These are phyloP conservation scores for Micrasema longulum DNA, from an alignment of 1,140 invertebrate genomes.

Conservation along the genomic window DNA sequence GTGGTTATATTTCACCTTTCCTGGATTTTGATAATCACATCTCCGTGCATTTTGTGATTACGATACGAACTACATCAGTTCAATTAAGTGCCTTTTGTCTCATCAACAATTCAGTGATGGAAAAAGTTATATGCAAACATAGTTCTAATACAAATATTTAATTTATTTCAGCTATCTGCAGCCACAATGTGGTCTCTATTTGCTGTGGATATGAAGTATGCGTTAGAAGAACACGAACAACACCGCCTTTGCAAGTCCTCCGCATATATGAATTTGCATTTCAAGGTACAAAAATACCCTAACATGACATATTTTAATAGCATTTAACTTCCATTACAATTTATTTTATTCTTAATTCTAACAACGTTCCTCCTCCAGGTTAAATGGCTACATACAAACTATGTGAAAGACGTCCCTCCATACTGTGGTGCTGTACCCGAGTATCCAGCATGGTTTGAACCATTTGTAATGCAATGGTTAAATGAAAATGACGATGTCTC, in stretches of 20 bases:
- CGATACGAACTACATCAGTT: too few relatives aligned
- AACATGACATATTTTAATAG: too few relatives aligned
- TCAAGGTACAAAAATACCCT: too few relatives aligned
- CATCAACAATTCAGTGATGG: too few relatives aligned
- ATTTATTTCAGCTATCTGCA: constrained; percentile 84
- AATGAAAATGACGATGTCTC: constrained; percentile 99
- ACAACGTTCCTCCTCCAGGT: too few relatives aligned
- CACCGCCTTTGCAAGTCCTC: constrained; percentile 96
- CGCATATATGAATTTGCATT: constrained; percentile 99
- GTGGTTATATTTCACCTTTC: too few relatives aligned
- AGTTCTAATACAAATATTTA: too few relatives aligned
- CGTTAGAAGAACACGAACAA: constrained; percentile 97
- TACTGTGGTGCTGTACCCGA: constrained; percentile 94
- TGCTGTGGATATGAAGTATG: constrained; percentile 98
- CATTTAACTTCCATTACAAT: background rate
- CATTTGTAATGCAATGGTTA: constrained; percentile 99
- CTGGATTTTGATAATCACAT: too few relatives aligned
- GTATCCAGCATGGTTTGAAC: constrained; percentile 99
- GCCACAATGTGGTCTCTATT: constrained; percentile 98
- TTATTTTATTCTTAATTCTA: too few relatives aligned
- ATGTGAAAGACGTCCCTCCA: constrained; percentile 97
- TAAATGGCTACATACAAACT: constrained; percentile 98
- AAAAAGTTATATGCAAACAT: too few relatives aligned
- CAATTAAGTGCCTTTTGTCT: too few relatives aligned
- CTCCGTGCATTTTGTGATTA: too few relatives aligned